Conservation (phyloP, 2,797 vertebrate species). For the Poecilia gillii region DNA sequence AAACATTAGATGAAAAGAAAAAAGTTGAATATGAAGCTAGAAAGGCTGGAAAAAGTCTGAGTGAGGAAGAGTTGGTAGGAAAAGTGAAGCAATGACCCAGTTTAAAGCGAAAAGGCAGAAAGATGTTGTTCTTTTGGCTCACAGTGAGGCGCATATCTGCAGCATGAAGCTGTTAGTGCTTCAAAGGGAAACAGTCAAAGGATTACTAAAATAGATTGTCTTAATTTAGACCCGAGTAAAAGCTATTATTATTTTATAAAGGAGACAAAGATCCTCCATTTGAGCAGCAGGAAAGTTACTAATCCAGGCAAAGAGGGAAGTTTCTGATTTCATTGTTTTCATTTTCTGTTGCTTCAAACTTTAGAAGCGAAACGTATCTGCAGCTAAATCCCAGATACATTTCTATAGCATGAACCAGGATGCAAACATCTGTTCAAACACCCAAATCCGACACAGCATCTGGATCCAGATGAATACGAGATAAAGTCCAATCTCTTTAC, state of each 20-base stretch:
- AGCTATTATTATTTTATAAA: slow-evolving; percentile 64
- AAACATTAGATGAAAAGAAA: slow-evolving; percentile 7
- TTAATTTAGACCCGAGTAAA: slow-evolving; percentile 52
- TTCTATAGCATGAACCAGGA: neutral
- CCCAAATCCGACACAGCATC: neutral
- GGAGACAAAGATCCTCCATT: slow-evolving; percentile 31
- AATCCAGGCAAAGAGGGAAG: slow-evolving; percentile 18
- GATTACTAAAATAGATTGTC: slow-evolving; percentile 53
- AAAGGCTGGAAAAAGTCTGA: slow-evolving; percentile 36
- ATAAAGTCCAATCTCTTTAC: neutral
- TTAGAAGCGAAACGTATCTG: neutral
- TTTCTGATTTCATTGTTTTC: slow-evolving; percentile 12
- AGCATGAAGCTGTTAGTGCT: slow-evolving; percentile 44
- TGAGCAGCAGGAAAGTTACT: neutral
- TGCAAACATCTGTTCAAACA: neutral
- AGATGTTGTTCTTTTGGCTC: slow-evolving; percentile 50
- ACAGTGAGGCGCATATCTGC: slow-evolving; percentile 29
- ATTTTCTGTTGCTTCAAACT: slow-evolving; percentile 1
- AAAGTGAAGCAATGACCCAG: slow-evolving; percentile 60
- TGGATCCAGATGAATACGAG: neutral
- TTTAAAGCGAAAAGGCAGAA: slow-evolving; percentile 50
- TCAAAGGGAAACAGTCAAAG: slow-evolving; percentile 59
- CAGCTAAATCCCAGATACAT: neutral
- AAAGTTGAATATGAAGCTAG: slow-evolving; percentile 14
- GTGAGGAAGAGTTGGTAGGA: slow-evolving; percentile 36